A percentile compares a stretch with the other conserved stretches of the same genome.
Evolutionary conservation across 2,888 invertebrate genomes (phyloP).

Genomic region (Melangyna quadrimaculata): DNA sequence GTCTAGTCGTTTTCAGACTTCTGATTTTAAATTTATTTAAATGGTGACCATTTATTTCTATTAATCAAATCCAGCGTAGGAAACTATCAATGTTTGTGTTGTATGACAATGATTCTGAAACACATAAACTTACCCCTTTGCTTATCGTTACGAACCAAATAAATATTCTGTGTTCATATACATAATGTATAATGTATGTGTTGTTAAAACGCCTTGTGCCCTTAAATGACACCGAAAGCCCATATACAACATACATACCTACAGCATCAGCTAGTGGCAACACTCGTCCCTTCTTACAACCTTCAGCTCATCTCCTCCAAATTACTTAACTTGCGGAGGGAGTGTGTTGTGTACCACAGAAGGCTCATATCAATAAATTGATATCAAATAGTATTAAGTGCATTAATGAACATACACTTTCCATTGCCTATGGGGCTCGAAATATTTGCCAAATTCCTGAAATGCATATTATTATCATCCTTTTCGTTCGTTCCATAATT

Average conservation of each 20-base stretch:
- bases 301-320: neutral
- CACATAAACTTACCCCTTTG: neutral
- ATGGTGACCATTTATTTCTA: neutral
- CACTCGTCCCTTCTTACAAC: neutral
- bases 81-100: conserved; percentile 20
- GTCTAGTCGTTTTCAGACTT: too few relatives aligned
- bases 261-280: conserved; percentile 3
- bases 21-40: too few relatives aligned
- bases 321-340: neutral
- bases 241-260: conserved; percentile 14
- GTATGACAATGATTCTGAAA: conserved; percentile 6
- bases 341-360: conserved; percentile 12
- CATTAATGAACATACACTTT: conserved; percentile 63
- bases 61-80: neutral
- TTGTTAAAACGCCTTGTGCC: conserved; percentile 64
- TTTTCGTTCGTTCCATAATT: conserved; percentile 24
- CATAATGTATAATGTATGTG: too few relatives aligned
- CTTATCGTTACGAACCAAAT: conserved; percentile 1
- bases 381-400: conserved; percentile 65
- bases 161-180: conserved; percentile 53
- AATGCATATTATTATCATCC: conserved; percentile 36
- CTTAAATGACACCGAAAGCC: conserved; percentile 55
- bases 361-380: conserved; percentile 50
- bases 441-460: conserved; percentile 52
- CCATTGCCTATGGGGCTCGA: conserved; percentile 10